Conservation (phyloP, 2,888 invertebrate species). For the Euphydryas editha region DNA sequence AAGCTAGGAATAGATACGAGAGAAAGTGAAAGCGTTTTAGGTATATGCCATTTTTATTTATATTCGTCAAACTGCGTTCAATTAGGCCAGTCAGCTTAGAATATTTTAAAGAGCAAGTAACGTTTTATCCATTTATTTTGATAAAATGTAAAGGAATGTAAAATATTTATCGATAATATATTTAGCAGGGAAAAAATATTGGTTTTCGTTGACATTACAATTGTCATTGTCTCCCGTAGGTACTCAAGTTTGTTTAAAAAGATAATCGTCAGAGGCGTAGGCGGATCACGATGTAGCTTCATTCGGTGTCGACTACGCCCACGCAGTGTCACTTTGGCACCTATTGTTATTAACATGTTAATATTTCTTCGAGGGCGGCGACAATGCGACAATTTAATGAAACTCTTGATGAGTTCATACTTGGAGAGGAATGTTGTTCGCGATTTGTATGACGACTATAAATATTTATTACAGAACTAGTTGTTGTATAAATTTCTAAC, state of each 20-base stretch:
- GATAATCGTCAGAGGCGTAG: slow-evolving; percentile 14
- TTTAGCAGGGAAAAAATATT: neutral
- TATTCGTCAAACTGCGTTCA: no score
- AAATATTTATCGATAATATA: no score
- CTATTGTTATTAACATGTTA: slow-evolving; percentile 32
- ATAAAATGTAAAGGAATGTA: no score
- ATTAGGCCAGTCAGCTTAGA: no score
- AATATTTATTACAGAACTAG: slow-evolving; percentile 10
- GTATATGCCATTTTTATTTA: no score
- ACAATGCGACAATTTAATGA: slow-evolving; percentile 17
- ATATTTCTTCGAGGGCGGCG: slow-evolving; percentile 20
- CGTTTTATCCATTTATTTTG: no score
- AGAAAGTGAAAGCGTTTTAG: no score
- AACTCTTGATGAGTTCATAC: slow-evolving; percentile 7
- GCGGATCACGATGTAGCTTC: slow-evolving; percentile 15
- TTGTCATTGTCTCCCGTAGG: neutral
- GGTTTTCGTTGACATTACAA: neutral
- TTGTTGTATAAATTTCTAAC: neutral
- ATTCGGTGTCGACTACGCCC: slow-evolving; percentile 7
- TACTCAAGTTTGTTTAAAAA: slow-evolving; percentile 2
- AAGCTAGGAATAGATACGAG: no score
- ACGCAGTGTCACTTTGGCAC: slow-evolving; percentile 13
- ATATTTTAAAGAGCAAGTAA: no score
- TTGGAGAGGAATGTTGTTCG: neutral
- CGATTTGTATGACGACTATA: neutral